Evolutionary conservation across 35 echinoderm and acorn worm species (phyloP), one percentile per base, ranked within the genome.

Genomic region (Apostichopus californicus): DNA sequence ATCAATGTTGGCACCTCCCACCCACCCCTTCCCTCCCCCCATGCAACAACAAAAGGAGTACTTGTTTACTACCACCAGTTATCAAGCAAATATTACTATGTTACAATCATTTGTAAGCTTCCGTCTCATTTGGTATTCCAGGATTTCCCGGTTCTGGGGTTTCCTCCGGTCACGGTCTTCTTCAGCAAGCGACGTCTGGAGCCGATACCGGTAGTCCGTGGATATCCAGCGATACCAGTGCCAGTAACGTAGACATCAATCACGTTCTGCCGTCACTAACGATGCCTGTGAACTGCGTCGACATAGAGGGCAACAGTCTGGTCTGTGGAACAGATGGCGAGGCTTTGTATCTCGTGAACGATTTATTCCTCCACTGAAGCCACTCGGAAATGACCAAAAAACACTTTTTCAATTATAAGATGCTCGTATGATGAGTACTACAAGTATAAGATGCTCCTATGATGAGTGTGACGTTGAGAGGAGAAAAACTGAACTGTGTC

Each of bases 271-370:
- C 97, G 9, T 87, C 90, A 23, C 94, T 93, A 78, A 91, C 53
- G 52, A 98, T 96, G 91, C 93, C 97, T 5, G 93, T 98, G 61
- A 98, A 98, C 78, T 77, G 90, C 17, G 63, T 98, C 14, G 97
- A 98, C 59, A 92, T 98, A 5, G 93, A 96, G 21, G 93, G 93
- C 26, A 87, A 87, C 55, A 82, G 93, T 78, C 82, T 98, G 20
- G 79, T 98, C 8, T 98, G 97, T 91, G 97, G 97, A 4, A 98
- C 97, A 12, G 97, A 98, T 56, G 95, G 97, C 22, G 95, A 96
- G 91, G 95, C 97, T 1, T 59, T 98, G 5, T 98, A 96, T 82
- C 84, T 93, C 25, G 89, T 79, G 1, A 54, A 73, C 17, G 73
- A 91, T 59, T 46, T 89, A 15, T 89, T 71, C 65, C 86, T 89